phyloP scores from a whole-genome alignment of 2,113 vertebrate species.

The Ptilorrhoa leucosticta region DNA sequence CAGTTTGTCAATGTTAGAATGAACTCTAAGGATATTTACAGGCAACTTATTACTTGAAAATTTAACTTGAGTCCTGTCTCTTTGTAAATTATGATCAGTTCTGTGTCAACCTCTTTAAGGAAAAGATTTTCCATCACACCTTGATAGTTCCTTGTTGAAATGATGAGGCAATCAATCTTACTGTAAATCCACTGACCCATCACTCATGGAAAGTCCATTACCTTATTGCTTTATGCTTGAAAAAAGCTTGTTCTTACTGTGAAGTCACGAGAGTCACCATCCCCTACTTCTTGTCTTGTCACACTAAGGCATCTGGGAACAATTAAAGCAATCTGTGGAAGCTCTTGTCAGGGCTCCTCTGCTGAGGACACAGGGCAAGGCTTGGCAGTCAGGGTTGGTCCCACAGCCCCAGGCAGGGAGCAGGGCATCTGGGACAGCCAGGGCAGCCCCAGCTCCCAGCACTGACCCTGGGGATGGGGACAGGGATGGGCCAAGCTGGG shows the following conservation, averaged over 20 bases:
- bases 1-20: not conserved
- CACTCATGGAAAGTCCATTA: not conserved
- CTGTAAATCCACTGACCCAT: not conserved
- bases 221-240: not conserved
- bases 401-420: not conserved
- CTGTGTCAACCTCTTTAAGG: not conserved
- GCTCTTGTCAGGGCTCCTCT: rapidly evolving
- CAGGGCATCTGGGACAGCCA: rapidly evolving
- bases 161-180: not conserved
- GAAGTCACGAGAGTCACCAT: not conserved
- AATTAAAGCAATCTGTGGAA: not conserved
- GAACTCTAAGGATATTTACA: not conserved
- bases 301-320: not conserved
- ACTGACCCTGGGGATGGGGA: not conserved
- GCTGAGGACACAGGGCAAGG: not conserved
- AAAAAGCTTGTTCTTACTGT: not conserved
- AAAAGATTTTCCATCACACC: not conserved
- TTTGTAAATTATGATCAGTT: not conserved
- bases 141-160: not conserved
- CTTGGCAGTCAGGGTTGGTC: not conserved
- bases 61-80: not conserved
- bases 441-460: not conserved
- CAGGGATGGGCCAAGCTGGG: rapidly evolving
- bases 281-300: not conserved
- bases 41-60: not conserved